phyloP scores from a whole-genome alignment of 2,797 vertebrate species.

The Microctenopoma steveboyesi region DNA sequence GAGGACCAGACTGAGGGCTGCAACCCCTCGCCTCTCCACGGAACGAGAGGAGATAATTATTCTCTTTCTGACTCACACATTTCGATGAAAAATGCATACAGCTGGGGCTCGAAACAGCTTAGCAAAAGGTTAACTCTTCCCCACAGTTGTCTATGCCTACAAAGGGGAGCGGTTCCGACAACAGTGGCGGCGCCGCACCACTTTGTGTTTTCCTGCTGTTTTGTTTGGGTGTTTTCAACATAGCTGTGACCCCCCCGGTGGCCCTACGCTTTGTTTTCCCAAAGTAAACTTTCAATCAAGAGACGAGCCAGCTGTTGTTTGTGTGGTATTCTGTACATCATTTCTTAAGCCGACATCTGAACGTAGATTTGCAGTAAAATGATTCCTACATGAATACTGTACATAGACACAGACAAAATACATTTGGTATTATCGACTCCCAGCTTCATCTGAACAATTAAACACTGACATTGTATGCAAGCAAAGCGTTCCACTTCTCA shows the following conservation, averaged over 20 bases:
- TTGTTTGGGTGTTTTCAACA: slow-evolving; percentile 71
- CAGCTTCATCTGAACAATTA: slow-evolving; percentile 20
- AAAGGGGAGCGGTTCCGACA: slow-evolving; percentile 60
- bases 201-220: slow-evolving; percentile 69
- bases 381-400: slow-evolving; percentile 29
- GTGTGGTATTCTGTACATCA: slow-evolving; percentile 52
- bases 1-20: slow-evolving; percentile 63
- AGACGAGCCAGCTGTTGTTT: slow-evolving; percentile 74
- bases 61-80: slow-evolving; percentile 74
- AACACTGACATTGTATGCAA: not conserved
- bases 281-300: slow-evolving; percentile 77
- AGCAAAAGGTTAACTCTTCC: slow-evolving; percentile 81
- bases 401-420: not conserved
- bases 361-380: slow-evolving; percentile 24
- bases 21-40: slow-evolving; percentile 55
- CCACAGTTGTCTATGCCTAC: slow-evolving; percentile 69
- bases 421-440: slow-evolving; percentile 14
- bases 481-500: slow-evolving; percentile 18
- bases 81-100: slow-evolving; percentile 79
- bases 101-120: slow-evolving; percentile 74
- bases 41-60: slow-evolving; percentile 75
- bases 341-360: slow-evolving; percentile 51
- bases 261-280: slow-evolving; percentile 64
- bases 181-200: slow-evolving; percentile 48
- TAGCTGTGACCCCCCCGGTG: slow-evolving; percentile 53